These are phyloP conservation scores for Numenius arquata DNA, from an alignment of 2,113 vertebrate genomes.

Conservation along the genomic window DNA sequence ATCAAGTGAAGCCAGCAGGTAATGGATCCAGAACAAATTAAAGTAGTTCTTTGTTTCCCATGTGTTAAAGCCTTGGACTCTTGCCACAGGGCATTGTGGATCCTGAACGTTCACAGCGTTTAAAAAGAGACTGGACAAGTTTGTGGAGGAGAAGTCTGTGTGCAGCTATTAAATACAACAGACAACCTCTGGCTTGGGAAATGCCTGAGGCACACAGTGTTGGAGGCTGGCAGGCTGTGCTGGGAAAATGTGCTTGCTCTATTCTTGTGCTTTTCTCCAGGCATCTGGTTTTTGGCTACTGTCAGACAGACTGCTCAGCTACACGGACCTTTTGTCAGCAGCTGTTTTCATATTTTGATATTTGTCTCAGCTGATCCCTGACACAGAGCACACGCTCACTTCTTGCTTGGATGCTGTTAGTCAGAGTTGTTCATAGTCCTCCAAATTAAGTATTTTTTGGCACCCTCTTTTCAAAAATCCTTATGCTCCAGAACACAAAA, in stretches of 20 bases:
- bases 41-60: neutral
- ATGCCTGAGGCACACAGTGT: constrained; percentile 17
- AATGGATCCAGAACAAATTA: neutral
- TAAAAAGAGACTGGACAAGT: neutral
- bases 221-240: neutral
- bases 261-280: neutral
- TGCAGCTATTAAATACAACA: constrained; percentile 7
- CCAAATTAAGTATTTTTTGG: neutral
- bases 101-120: neutral
- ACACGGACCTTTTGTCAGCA: neutral
- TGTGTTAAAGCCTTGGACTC: neutral
- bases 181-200: constrained; percentile 21
- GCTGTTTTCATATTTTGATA: neutral
- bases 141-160: neutral
- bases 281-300: neutral
- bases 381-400: neutral
- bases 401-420: neutral
- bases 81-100: neutral
- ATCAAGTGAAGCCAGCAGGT: neutral
- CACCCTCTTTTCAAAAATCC: neutral
- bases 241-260: neutral
- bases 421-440: neutral
- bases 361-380: neutral
- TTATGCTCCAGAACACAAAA: neutral
- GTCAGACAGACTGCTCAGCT: neutral